Base-by-base conservation (phyloP, 2,113 vertebrate genomes). In the Odocoileus hemionus region DNA sequence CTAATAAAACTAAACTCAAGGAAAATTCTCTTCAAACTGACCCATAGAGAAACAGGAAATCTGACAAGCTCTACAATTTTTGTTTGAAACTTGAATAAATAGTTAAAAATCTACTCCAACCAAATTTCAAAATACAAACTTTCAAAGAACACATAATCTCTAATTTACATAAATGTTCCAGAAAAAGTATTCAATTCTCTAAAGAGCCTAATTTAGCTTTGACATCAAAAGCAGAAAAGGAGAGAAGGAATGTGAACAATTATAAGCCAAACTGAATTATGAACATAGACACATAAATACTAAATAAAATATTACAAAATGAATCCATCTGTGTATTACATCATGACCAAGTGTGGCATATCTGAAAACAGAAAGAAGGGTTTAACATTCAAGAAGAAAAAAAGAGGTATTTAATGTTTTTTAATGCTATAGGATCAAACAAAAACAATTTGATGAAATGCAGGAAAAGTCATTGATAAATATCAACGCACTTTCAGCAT, bases 1-100 rank as follows among this genome's bases (percentile, higher is more conserved):
- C 28, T 85, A 87, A 90, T 93, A 86, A 76, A 87, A 87, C 52
- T 50, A 86, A 96, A 83, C 9, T 58, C 54, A 82, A 19, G 5
- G 26, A 64, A 95, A 93, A 45, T 43, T 55, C 6, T 74, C 16
- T 89, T 61, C 36, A 95, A 74, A 76, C 2, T 30, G 19, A 82
- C 52, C 19, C 25, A 45, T 13, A 85, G 25, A 94, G 47, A 92
- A 96, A 92, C 33, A 79, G 60, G 89, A 89, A 96, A 55, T 25
- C 26, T 13, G 9, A 92, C 5, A 64, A 90, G 16, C 21, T 19
- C 12, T 90, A 86, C 5, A 82, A 61, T 60, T 92, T 58, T 19
- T 92, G 45, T 90, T 60, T 19, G 86, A 70, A 92, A 88, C 74
- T 28, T 92, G n/a, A 95, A 86, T 89, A 85, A 84, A 80, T 87